These are phyloP conservation scores for Oxygymnocypris stewartii DNA, from an alignment of 2,113 vertebrate species.

Conservation along the genomic window DNA sequence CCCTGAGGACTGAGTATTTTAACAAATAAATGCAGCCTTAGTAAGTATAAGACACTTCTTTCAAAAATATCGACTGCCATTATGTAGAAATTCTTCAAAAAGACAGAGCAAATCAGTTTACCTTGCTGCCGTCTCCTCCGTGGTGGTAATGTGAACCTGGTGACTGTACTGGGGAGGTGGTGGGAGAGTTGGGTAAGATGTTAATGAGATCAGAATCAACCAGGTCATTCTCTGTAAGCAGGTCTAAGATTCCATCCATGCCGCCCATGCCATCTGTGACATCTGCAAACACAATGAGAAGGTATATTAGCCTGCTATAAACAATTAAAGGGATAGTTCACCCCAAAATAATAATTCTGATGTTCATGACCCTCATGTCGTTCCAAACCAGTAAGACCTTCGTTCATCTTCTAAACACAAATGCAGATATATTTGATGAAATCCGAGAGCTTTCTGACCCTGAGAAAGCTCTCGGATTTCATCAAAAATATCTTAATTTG, in stretches of 20 bases:
- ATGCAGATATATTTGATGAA: too few relatives aligned
- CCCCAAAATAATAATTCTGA: too few relatives aligned
- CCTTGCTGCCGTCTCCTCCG: slow-evolving; percentile 93
- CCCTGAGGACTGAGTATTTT: slow-evolving; percentile 74
- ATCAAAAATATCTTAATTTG: too few relatives aligned
- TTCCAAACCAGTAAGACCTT: too few relatives aligned
- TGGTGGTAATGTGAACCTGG: slow-evolving; percentile 94
- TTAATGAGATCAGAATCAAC: slow-evolving; percentile 94
- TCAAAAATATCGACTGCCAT: too few relatives aligned
- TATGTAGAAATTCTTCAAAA: background rate
- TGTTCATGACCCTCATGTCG: too few relatives aligned
- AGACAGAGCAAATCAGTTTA: slow-evolving; percentile 53
- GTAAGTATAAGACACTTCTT: too few relatives aligned
- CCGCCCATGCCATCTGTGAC: slow-evolving; percentile 81
- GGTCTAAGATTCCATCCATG: slow-evolving; percentile 91
- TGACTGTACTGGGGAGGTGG: slow-evolving; percentile 88
- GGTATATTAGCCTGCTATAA: background rate
- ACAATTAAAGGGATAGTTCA: background rate
- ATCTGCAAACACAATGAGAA: slow-evolving; percentile 70
- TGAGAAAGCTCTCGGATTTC: too few relatives aligned
- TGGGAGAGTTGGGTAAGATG: slow-evolving; percentile 87
- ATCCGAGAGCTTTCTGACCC: too few relatives aligned
- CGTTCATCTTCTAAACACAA: too few relatives aligned
- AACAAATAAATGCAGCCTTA: background rate
- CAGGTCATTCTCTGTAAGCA: slow-evolving; percentile 88